Base-by-base conservation (phyloP, 2,888 invertebrate genomes). In the Trissolcus brochymenae region DNA sequence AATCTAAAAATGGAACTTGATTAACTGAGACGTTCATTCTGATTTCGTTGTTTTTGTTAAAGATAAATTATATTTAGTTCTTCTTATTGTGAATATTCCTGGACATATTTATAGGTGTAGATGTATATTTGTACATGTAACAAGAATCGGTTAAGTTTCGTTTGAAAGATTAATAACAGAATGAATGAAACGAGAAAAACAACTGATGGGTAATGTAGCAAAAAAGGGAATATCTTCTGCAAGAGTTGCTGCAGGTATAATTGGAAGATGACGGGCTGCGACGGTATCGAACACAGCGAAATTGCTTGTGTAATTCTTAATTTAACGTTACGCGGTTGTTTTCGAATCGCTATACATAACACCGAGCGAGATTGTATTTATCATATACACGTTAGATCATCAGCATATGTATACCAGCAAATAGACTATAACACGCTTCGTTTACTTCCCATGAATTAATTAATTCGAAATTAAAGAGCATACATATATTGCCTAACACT, bases 271-370 rank as follows among this genome's bases (percentile, higher is more conserved):
- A 86, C 86, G 84, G 86, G 84, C 86, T 86, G 82, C 82, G 84
- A 83, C 83, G 81, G 82, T 81, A 82, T 83, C 82, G 83, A 84
- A 84, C 82, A 84, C 83, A 82, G 81, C 83, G 84, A 87, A 87
- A 87, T 87, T 86, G 86, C 86, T 85, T 83, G 86, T 85, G 86
- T 87, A 86, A 86, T 87, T 87, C 85, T 86, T 87, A 87, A 87
- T 87, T 87, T 86, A 84, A 87, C 84, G 86, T 87, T 84, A 86
- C 85, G 84, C 84, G 83, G 84, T 82, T 82, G 85, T 85, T 84
- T 83, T 83, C 79, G 83, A 81, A 81, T 82, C 79, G 78, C 76
- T 78, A 9, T 29, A 79, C 76, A 72, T 71, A 62, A 75, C 29
- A 29, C 67, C 62, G 62, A 59, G 54, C 76, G 51, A 75, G 80